Evolutionary conservation across 2,113 vertebrate species (phyloP).

Genomic region (Climacteris rufus): DNA sequence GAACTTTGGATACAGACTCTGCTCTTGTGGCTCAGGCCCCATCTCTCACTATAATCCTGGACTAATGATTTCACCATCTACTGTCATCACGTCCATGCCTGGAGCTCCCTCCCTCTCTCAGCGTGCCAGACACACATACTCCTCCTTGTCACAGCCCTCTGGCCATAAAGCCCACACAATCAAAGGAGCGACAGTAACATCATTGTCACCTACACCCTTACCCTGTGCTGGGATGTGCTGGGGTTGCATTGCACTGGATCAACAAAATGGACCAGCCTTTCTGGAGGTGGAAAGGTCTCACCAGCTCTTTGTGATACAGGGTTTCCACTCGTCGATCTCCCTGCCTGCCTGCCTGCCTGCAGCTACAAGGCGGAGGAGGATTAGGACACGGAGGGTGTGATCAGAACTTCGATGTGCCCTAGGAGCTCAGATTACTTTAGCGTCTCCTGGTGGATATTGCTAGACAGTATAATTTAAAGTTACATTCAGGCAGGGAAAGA

Average conservation of each 20-base stretch:
- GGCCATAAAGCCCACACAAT: not conserved
- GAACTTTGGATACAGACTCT: not conserved
- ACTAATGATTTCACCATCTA: conserved; percentile 37
- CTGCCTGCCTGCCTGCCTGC: not conserved
- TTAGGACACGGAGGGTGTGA: not conserved
- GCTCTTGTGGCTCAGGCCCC: not conserved
- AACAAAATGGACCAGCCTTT: not conserved
- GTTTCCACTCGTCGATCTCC: not conserved
- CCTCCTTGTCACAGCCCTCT: not conserved
- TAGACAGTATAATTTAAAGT: not conserved
- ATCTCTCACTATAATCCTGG: not conserved
- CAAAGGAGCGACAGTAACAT: not conserved
- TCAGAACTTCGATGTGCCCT: not conserved
- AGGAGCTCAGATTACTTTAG: conserved; percentile 32
- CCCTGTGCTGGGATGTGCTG: too few species aligned
- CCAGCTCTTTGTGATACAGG: not conserved
- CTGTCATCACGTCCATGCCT: not conserved
- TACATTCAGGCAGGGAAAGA: not conserved
- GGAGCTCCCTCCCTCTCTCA: not conserved
- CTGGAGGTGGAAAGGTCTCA: not conserved
- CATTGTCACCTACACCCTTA: not conserved
- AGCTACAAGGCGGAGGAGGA: not conserved
- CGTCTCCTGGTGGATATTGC: conserved; percentile 46
- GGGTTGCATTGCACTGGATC: accelerated
- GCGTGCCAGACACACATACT: not conserved